Base-by-base conservation (phyloP, 2,888 invertebrate genomes). In the Hanleya hanleyi region DNA sequence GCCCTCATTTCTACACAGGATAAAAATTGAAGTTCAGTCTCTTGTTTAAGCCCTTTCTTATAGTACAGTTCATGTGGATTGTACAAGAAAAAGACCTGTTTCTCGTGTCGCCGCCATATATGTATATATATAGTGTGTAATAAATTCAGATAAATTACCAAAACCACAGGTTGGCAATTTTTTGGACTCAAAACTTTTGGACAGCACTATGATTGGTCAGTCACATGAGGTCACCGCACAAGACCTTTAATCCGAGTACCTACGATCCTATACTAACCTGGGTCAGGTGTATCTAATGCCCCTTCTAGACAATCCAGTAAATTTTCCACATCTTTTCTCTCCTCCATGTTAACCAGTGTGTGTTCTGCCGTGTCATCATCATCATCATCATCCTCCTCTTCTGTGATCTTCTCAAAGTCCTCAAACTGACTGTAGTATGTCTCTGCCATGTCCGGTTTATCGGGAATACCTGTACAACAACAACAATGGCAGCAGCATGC, bases 391-490 rank as follows among this genome's bases (percentile, higher is more conserved):
- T 72, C 73, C 22, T 76, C 71, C 33, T 74, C 76, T 29, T 74
- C 74, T 32, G 66, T 73, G 41, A 79, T 84, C 5, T 70, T 70
- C 12, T 73, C 78, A 76, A 86, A 86, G 61, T 88, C 88, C 9
- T 86, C 80, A 79, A 84, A 90, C 79, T 89, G 89, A n/a, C 86
- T 86, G 78, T 90, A 90, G 74, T 86, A 90, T 0, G 89, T 88
- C 62, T 90, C 86, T 3, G 90, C 90, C 37, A 89, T 75, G 18
- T 87, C 86, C 37, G 87, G 84, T 41, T 83, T 83, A 32, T 86
- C 88, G 15, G 90, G 90, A 37, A 90, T 87, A 67, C 90, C 90
- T 90, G 69, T n/a, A n/a, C n/a, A n/a, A n/a, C n/a, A n/a, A n/a
- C n/a, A n/a, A n/a, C n/a, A n/a, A n/a, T n/a, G n/a, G n/a, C n/a